These are phyloP conservation scores for Ditylenchus dipsaci DNA, from an alignment of 1,140 invertebrate species.

Conservation along the genomic window DNA sequence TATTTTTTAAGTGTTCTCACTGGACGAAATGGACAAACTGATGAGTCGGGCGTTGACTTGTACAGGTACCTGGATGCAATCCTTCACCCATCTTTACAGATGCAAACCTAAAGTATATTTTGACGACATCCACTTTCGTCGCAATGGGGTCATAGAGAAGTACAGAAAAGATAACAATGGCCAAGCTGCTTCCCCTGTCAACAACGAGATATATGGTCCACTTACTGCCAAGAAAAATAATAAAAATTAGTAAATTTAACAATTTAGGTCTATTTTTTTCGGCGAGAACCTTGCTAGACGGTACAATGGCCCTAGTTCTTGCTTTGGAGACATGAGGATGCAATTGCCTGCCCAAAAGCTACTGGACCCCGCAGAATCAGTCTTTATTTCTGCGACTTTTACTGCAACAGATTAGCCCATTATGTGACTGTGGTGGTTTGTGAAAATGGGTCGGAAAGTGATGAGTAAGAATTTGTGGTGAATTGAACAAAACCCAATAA, in stretches of 20 bases:
- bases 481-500: background rate
- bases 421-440: constrained; percentile 47
- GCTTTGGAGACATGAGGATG: constrained; percentile 47
- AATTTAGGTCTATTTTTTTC: constrained; percentile 32
- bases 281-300: constrained; percentile 26
- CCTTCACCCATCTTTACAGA: constrained; percentile 41
- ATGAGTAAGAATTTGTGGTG: constrained; percentile 10
- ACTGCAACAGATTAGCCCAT: constrained; percentile 35
- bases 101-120: constrained; percentile 55
- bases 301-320: constrained; percentile 23
- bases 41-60: constrained; percentile 20
- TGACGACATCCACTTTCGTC: constrained; percentile 44
- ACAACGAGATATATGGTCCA: constrained; percentile 36
- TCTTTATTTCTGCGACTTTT: constrained; percentile 45
- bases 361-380: constrained; percentile 21
- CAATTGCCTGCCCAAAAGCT: constrained; percentile 18
- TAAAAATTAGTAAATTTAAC: background rate
- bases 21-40: constrained; percentile 27
- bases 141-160: constrained; percentile 45
- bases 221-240: constrained; percentile 14
- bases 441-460: constrained; percentile 19
- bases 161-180: constrained; percentile 56
- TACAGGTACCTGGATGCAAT: constrained; percentile 28
- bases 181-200: constrained; percentile 50
- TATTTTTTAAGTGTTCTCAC: constrained; percentile 22